Conservation (phyloP, 1,140 invertebrate genomes). For the Brachionus plicatilis region DNA sequence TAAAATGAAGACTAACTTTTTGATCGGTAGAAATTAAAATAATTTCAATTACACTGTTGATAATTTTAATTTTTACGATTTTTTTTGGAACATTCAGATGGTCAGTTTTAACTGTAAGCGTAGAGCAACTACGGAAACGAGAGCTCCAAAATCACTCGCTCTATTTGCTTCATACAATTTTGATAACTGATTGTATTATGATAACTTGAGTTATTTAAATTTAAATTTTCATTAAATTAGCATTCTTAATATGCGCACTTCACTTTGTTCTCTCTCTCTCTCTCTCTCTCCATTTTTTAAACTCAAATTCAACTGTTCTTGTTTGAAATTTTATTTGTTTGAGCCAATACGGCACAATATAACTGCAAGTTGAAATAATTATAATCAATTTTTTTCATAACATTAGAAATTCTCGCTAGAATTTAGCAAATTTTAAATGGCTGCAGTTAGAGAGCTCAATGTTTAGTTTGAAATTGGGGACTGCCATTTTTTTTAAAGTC, state of each 20-base stretch:
- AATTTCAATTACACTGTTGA: too few relatives aligned
- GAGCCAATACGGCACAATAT: neutral
- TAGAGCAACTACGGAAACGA: neutral
- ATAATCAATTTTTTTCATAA: conserved; percentile 18
- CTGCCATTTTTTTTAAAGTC: neutral
- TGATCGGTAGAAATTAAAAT: too few relatives aligned
- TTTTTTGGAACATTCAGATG: too few relatives aligned
- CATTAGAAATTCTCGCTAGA: neutral
- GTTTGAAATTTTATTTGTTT: neutral
- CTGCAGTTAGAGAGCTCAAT: neutral
- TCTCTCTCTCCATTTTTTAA: too few relatives aligned
- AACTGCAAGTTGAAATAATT: conserved; percentile 1
- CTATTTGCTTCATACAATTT: neutral
- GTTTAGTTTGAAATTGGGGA: neutral
- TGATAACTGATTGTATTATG: neutral
- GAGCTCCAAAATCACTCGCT: neutral
- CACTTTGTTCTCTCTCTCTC: neutral
- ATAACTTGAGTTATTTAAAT: neutral
- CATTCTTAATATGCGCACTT: conserved; percentile 9
- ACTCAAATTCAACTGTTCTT: neutral
- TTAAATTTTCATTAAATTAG: conserved; percentile 16
- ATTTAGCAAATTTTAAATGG: neutral
- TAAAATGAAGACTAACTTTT: too few relatives aligned
- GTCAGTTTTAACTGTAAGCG: too few relatives aligned
- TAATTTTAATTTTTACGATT: too few relatives aligned